Evolutionary conservation across 92 coral and sea anemone genomes (phyloP).

Genomic region (Epizoanthus ramosus): DNA sequence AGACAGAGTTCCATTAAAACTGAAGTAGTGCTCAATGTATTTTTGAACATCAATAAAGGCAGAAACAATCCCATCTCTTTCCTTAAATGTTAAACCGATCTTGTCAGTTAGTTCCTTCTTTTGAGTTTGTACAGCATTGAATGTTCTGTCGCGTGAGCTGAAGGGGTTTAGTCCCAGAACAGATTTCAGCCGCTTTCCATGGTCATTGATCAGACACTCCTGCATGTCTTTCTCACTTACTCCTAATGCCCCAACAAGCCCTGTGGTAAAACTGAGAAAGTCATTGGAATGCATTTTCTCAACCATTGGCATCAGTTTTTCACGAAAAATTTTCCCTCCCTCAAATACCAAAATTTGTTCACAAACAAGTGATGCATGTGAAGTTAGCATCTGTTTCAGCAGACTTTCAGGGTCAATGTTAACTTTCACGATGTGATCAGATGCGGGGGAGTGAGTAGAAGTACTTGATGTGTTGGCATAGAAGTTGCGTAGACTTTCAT

Average conservation of each 20-base stretch:
- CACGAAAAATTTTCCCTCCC: not conserved
- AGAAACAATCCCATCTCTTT: conserved; percentile 11
- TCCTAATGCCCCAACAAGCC: conserved; percentile 30
- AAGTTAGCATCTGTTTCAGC: not conserved
- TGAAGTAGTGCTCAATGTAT: not conserved
- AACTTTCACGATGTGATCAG: too few species aligned
- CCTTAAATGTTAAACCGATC: conserved; percentile 37
- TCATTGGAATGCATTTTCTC: conserved; percentile 1
- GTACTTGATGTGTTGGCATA: too few species aligned
- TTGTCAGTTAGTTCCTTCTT: conserved; percentile 37
- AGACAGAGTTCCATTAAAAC: not conserved
- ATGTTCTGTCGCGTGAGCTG: conserved; percentile 36
- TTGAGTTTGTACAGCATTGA: conserved; percentile 18
- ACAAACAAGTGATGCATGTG: not conserved
- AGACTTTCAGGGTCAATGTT: too few species aligned
- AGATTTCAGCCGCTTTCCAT: conserved; percentile 29
- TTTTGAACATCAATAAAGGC: conserved; percentile 1
- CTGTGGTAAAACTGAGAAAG: conserved; percentile 16
- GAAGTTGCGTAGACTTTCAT: too few species aligned
- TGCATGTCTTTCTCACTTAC: conserved; percentile 34
- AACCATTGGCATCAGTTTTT: conserved; percentile 39
- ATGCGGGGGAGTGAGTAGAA: too few species aligned
- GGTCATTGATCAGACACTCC: conserved; percentile 22
- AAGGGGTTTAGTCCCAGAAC: conserved; percentile 43
- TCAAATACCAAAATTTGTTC: not conserved